Percentiles rank a stretch among this genome's conserved stretches.
Conservation (phyloP, 2,113 vertebrate species). For the Scatophagus argus region DNA sequence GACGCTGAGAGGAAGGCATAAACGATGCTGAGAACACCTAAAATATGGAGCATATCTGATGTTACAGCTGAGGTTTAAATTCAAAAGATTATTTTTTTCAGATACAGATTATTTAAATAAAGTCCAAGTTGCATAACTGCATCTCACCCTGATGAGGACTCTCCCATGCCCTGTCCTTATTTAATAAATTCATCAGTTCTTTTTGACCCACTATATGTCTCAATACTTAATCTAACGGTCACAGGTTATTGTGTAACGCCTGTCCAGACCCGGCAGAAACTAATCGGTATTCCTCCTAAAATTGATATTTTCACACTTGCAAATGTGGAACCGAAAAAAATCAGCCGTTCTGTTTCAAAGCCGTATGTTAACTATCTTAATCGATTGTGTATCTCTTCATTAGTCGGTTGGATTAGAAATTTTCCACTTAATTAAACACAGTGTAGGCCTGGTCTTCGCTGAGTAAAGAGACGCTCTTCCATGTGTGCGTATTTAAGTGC, state of each 20-base stretch:
- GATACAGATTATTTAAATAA: not conserved
- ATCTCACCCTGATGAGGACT: not conserved
- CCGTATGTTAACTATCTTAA: constrained; percentile 57
- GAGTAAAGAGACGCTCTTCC: constrained; percentile 75
- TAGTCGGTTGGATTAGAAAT: constrained; percentile 77
- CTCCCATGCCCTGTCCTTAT: not conserved
- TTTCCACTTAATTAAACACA: constrained; percentile 79
- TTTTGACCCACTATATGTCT: not conserved
- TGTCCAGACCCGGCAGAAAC: not conserved
- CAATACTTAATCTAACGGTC: not conserved
- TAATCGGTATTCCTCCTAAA: not conserved
- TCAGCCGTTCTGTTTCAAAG: constrained; percentile 23
- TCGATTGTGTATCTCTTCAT: constrained; percentile 74
- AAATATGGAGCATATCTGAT: not conserved
- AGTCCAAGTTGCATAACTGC: not conserved
- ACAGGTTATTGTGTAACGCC: not conserved
- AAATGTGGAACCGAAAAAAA: not conserved
- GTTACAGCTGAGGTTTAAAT: not conserved
- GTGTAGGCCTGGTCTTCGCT: constrained; percentile 39
- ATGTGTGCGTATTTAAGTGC: constrained; percentile 75
- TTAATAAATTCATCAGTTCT: not conserved
- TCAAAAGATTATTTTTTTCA: not conserved
- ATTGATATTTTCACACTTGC: not conserved
- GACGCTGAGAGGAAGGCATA: not conserved
- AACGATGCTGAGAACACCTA: not conserved